A percentile compares a stretch with the other conserved stretches of the same genome.
Conservation (phyloP, 2,113 vertebrate genomes). For the Dinomys branickii region DNA sequence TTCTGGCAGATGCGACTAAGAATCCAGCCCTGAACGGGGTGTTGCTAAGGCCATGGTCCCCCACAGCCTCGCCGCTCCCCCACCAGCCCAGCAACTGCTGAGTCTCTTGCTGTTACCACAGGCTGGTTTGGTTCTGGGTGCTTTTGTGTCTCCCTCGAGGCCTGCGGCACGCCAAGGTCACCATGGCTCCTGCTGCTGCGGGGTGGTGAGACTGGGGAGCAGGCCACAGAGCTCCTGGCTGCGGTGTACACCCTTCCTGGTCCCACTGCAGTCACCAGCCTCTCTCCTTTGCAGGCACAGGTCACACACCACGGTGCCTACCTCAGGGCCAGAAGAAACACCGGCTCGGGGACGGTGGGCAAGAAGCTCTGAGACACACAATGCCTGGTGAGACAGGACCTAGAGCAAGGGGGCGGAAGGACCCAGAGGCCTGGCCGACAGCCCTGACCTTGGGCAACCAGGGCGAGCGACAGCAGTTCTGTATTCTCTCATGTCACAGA, state of each 20-base stretch:
- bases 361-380: not conserved
- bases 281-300: not conserved
- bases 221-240: not conserved
- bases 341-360: not conserved
- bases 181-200: not conserved
- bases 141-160: not conserved
- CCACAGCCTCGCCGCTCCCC: not conserved
- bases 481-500: not conserved
- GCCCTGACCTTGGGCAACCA: not conserved
- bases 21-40: not conserved
- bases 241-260: fast-evolving
- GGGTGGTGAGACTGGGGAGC: fast-evolving
- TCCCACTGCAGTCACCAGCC: not conserved
- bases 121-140: not conserved
- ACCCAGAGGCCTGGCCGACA: not conserved
- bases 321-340: not conserved
- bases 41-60: not conserved
- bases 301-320: too few relatives aligned
- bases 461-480: fast-evolving
- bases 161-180: not conserved
- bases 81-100: not conserved
- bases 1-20: not conserved
- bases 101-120: not conserved
- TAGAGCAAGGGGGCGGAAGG: not conserved
- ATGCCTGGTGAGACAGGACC: not conserved